Base-by-base conservation (phyloP, 2,888 invertebrate species). In the Onthophagus sagittarius region DNA sequence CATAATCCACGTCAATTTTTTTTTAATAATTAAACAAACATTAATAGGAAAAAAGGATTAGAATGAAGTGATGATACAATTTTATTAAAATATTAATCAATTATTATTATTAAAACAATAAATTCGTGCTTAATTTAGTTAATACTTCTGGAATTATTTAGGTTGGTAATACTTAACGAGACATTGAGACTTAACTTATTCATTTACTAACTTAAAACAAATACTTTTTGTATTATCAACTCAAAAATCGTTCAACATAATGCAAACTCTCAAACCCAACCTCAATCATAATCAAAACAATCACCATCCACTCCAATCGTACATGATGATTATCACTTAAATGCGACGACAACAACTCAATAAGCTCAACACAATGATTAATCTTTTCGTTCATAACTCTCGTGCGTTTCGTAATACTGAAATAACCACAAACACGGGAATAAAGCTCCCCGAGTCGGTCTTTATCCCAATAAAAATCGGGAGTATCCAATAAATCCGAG, bases 391-490 rank as follows among this genome's bases (percentile, higher is more conserved):
- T 98, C 89, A 99, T 92, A 0, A 98, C 95, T 87, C 90, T 92
- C 6, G 97, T 97, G 76, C 98, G 88, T 79, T 94, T 90, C 0
- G 91, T 86, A 75, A 98, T 94, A 77, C 91, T 93, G 81, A 98
- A 94, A 86, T 98, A 95, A 1, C 90, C 89, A 76, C 93, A 93
- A 0, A 94, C 93, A 81, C 92, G 91, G 74, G 92, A 89, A 85
- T 97, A 99, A 5, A 98, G 87, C 0, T 86, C 87, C 86, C 98
- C 98, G 33, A 98, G 86, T 72, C 94, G 89, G 79, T 97, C 96
- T 72, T 96, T 90, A 81, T 99, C 98, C 99, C 99, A 99, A 86
- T 99, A 99, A 86, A 98, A 97, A 86, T 99, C 99, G 0, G 98
- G 98, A 0, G 96, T 96, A 84, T 98, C 98, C 77, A 98, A 86